These are phyloP conservation scores for Cydia fagiglandana DNA, from an alignment of 1,140 invertebrate genomes.

Conservation along the genomic window DNA sequence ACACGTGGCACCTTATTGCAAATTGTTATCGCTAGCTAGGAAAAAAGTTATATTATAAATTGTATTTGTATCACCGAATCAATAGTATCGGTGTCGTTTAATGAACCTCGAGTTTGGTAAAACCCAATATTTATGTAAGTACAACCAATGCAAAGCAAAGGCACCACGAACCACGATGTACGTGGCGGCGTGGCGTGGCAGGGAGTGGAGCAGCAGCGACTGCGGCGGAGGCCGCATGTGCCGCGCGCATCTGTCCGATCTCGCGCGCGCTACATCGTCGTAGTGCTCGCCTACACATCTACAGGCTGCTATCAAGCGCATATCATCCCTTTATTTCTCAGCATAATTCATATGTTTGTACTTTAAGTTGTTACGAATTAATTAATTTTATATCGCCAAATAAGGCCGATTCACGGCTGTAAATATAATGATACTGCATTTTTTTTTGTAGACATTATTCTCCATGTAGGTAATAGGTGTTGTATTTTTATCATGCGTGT, in stretches of 20 bases:
- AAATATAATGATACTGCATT: no score
- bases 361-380: not conserved
- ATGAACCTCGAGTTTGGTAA: not conserved
- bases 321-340: not conserved
- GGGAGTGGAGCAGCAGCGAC: conserved; percentile 26
- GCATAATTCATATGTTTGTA: not conserved
- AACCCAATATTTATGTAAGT: not conserved
- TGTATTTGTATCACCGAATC: no score
- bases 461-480: no score
- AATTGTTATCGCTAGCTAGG: no score
- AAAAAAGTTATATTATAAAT: no score
- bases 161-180: not conserved
- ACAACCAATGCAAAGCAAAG: not conserved
- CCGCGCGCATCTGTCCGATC: conserved; percentile 61
- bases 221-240: conserved; percentile 50
- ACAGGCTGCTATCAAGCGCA: conserved; percentile 43
- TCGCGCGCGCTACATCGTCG: conserved; percentile 54
- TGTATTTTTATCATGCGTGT: no score
- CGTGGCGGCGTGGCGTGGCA: not conserved
- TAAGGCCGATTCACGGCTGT: no score
- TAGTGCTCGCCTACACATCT: conserved; percentile 51
- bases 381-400: no score
- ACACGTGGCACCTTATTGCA: no score
- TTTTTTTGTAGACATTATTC: no score
- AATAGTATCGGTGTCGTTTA: not conserved